A percentile compares a stretch with the other conserved stretches of the same genome.
These are phyloP conservation scores for Yponomeuta evonymella DNA, from an alignment of 2,888 invertebrate genomes.

Conservation along the genomic window DNA sequence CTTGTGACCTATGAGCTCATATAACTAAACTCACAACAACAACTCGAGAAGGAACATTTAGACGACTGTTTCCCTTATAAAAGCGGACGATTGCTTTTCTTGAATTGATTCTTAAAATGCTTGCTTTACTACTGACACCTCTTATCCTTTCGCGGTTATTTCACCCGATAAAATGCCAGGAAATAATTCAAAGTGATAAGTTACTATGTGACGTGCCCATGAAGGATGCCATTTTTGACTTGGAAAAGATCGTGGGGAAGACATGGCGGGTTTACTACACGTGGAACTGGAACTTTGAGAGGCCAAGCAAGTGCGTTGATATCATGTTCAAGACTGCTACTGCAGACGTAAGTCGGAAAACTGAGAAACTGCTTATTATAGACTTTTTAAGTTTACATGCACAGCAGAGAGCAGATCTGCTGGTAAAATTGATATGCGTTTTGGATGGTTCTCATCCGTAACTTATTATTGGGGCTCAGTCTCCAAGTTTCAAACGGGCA, in stretches of 20 bases:
- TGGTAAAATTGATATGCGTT: too few relatives aligned
- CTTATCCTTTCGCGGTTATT: not conserved
- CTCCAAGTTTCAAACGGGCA: too few relatives aligned
- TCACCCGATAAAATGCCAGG: not conserved
- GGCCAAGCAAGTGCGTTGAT: constrained; percentile 40
- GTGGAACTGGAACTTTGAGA: constrained; percentile 47
- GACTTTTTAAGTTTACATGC: too few relatives aligned
- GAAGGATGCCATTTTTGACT: constrained; percentile 47
- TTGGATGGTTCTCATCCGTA: too few relatives aligned
- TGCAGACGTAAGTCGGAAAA: constrained; percentile 31
- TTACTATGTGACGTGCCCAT: not conserved
- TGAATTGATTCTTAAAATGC: not conserved
- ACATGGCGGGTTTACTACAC: constrained; percentile 54
- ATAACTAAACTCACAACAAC: not conserved
- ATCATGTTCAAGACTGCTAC: constrained; percentile 46
- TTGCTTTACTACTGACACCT: not conserved
- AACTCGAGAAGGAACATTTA: not conserved
- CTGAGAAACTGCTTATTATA: not conserved
- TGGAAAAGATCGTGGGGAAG: constrained; percentile 41
- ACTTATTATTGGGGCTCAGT: too few relatives aligned
- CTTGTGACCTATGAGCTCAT: not conserved
- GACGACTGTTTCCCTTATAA: not conserved
- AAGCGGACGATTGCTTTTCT: not conserved
- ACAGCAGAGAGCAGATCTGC: too few relatives aligned
- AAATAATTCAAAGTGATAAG: not conserved